Percentiles rank a stretch among this genome's conserved stretches.
phyloP scores from a whole-genome alignment of 92 coral and sea anemone genomes.

The Bergia puertoricense region DNA sequence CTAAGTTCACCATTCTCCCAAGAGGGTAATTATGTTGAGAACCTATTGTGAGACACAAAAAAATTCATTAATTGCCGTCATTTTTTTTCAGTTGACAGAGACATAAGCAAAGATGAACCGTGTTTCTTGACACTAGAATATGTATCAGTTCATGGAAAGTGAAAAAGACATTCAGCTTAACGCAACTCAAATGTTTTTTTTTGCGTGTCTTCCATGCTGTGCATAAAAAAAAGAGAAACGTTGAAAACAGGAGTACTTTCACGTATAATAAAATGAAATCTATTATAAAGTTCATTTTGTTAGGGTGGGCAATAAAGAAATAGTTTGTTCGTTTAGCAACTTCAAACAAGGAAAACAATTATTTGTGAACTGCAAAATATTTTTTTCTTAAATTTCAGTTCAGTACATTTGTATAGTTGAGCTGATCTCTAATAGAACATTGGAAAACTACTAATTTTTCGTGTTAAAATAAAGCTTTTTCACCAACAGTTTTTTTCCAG shows the following conservation, averaged over 20 bases:
- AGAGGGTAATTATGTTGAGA: constrained; percentile 45
- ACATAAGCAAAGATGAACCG: constrained; percentile 12
- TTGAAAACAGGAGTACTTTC: constrained; percentile 7
- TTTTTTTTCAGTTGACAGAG: not conserved
- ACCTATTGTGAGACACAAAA: constrained; percentile 32
- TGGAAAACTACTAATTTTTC: too few relatives aligned
- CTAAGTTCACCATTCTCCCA: not conserved
- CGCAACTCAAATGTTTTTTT: too few relatives aligned
- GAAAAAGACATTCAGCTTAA: not conserved
- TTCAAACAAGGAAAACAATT: too few relatives aligned
- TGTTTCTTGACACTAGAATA: not conserved
- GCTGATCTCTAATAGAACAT: too few relatives aligned
- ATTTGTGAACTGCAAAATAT: too few relatives aligned
- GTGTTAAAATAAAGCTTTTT: too few relatives aligned
- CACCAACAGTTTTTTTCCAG: too few relatives aligned
- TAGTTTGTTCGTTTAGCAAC: not conserved
- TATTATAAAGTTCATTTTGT: not conserved
- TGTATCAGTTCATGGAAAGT: not conserved
- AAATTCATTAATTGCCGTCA: constrained; percentile 49
- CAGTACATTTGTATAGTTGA: too few relatives aligned
- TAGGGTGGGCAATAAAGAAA: not conserved
- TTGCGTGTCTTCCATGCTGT: not conserved
- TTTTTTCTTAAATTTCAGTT: too few relatives aligned
- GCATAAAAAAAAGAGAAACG: not conserved
- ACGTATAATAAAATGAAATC: not conserved